Evolutionary conservation across 2,888 invertebrate genomes (phyloP), one percentile per base, ranked within the genome.

Genomic region (Epinotia bilunana): DNA sequence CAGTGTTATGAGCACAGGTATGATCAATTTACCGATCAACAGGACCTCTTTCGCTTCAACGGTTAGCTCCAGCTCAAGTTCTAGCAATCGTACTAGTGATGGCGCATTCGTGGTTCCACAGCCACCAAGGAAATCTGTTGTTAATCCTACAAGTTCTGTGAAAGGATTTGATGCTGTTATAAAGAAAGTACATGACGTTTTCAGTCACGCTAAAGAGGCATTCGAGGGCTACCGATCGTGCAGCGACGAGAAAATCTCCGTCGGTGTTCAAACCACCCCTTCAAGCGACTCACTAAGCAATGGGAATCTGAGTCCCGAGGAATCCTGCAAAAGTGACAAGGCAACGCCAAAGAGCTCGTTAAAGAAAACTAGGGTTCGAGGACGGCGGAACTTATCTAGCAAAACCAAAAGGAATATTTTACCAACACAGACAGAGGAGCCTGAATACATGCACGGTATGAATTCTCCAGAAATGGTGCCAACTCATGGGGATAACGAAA

Each of bases 341-440:
- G 84, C 84, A 0, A 95, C 95, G 0, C 95, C 95, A 1, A 95
- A 94, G 82, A 95, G 94, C 77, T 94, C 94, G 0, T 85, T 94
- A 46, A 95, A 95, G 78, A 93, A 93, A 77, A 88, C 91, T 3
- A 82, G 90, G 0, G 89, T 91, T 0, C 92, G 94, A 62, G 93
- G 95, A 64, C 85, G 94, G 33, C 85, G 95, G 78, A 92, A 90
- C 20, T 84, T 94, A 49, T 87, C 90, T 0, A 88, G 89, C 6
- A 94, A 94, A 81, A 92, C 92, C 1, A 94, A 94, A 78, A 86
- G 93, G 1, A 91, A 93, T 0, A 80, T 94, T 28, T 78, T 94
- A 23, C 94, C 94, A 0, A 91, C 93, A 0, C 94, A 94, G 71
- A 83, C 84, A 0, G 94, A 94, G 76, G 94, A 94, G 70, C 88